Base-by-base conservation (phyloP, 2,797 vertebrate genomes). In the Girardinus metallicus region DNA sequence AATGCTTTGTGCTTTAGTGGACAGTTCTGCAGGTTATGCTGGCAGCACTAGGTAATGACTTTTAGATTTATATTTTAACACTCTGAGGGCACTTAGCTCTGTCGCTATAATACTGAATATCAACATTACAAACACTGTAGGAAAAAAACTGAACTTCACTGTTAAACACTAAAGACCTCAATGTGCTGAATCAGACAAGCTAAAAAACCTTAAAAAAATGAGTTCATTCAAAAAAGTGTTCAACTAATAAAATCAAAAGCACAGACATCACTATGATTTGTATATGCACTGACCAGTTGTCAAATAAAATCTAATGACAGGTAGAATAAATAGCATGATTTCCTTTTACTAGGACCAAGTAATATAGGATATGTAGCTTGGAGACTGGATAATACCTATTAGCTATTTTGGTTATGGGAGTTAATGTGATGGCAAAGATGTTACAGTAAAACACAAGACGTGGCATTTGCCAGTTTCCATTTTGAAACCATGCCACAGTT, bases 51-150 rank as follows among this genome's bases (percentile, higher is more conserved):
- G 51, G 72, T 23, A 79, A 78, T 55, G 41, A 68, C 26, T 66
- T 73, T 66, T 31, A 74, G 70, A 81, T 84, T 75, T 75, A n/a
- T 68, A 66, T 83, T 80, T 79, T 66, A 80, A 76, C 57, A 74
- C 9, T 82, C 72, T 71, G 64, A 18, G 64, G 53, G 51, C 29
- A 80, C 64, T 78, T 79, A 13, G n/a, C 36, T 34, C 62, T 81
- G 77, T 80, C 34, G 36, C 62, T 76, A 53, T 71, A 62, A 60
- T 60, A 60, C 51, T 71, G 73, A 74, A 29, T 68, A 68, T 62
- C 8, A 36, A 77, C 18, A 76, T 44, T 23, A 43, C 47, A 70
- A 47, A 29, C 68, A 77, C 60, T 68, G 6, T 6, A 12, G 21
- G 53, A 78, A 21, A 77, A 60, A 73, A 73, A 6, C 6, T 15